Conservation (phyloP, 1,140 invertebrate species). For the Liolophura sinensis region DNA sequence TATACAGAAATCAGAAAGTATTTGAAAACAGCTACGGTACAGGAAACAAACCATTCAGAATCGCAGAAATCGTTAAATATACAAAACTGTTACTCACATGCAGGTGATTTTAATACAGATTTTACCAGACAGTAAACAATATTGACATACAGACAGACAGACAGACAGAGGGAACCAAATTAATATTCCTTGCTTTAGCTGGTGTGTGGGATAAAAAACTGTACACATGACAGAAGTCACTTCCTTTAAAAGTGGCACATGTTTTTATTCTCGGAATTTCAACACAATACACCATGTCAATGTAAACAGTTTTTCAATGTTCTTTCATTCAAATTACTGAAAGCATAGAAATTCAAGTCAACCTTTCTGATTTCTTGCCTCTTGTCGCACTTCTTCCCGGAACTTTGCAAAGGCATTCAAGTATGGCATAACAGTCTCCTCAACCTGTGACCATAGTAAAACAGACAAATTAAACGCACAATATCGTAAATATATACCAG, state of each 20-base stretch:
- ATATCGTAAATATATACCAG: too few relatives aligned
- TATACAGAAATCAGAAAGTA: neutral
- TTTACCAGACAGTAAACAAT: neutral
- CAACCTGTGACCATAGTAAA: constrained; percentile 62
- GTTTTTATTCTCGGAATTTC: too few relatives aligned
- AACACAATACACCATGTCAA: neutral
- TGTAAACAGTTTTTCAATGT: neutral
- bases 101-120: too few relatives aligned
- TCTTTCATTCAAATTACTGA: neutral
- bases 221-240: neutral
- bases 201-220: too few relatives aligned
- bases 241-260: too few relatives aligned
- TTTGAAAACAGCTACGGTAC: too few relatives aligned
- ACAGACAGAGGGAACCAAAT: too few relatives aligned
- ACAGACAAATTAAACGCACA: neutral
- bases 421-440: constrained; percentile 86
- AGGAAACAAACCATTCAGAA: too few relatives aligned
- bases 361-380: constrained; percentile 74
- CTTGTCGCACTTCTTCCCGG: constrained; percentile 77
- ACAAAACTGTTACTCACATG: too few relatives aligned
- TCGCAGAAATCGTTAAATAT: too few relatives aligned
- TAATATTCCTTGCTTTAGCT: too few relatives aligned
- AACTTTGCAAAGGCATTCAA: constrained; percentile 84
- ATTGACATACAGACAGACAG: neutral
- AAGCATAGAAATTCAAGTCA: constrained; percentile 5